A percentile compares a stretch with the other conserved stretches of the same genome.
Evolutionary conservation across 2,888 invertebrate species (phyloP).

Genomic region (Acheta domesticus): DNA sequence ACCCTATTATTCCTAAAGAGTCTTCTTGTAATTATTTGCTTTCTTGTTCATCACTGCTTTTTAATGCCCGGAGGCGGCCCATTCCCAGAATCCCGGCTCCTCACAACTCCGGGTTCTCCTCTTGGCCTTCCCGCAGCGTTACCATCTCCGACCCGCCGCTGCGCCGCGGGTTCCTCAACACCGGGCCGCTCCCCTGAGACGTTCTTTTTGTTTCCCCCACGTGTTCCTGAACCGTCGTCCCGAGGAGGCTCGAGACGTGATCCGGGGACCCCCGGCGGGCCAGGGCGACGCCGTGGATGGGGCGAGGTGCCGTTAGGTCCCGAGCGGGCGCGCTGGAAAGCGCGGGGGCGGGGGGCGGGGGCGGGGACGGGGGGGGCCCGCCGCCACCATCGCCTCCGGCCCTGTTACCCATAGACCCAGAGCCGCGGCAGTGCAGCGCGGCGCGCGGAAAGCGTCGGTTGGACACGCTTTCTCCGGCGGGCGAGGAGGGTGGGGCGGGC

Average conservation of each 20-base stretch:
- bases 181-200: neutral
- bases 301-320: neutral
- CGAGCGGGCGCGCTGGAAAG: neutral
- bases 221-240: neutral
- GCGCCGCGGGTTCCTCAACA: neutral
- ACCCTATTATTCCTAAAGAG: no score
- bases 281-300: neutral
- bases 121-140: no score
- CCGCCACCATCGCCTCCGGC: neutral
- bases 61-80: no score
- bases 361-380: fast-evolving
- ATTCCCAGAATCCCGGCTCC: no score
- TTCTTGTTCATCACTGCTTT: no score
- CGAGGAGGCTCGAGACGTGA: neutral
- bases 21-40: no score
- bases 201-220: neutral
- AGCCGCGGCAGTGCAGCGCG: neutral
- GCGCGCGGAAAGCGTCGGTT: neutral
- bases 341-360: neutral
- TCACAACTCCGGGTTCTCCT: no score
- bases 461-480: neutral
- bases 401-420: slow-evolving; percentile 18
- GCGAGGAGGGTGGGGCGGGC: neutral
- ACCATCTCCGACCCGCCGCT: neutral
- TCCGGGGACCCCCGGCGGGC: neutral